These are phyloP conservation scores for Cybosia mesomella DNA, from an alignment of 2,888 invertebrate species.

Conservation along the genomic window DNA sequence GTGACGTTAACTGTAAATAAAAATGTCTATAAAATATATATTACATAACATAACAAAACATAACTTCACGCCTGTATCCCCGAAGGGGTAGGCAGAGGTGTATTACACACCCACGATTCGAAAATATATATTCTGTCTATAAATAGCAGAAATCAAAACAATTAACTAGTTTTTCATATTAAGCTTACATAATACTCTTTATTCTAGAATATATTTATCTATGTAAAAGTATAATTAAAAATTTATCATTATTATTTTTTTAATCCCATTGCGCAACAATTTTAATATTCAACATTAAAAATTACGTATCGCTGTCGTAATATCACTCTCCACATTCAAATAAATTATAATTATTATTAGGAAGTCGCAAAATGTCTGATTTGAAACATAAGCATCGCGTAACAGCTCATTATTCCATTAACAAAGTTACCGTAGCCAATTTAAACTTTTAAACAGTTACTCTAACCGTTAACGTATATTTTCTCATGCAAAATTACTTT, in stretches of 20 bases:
- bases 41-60: too few relatives aligned
- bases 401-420: constrained; percentile 46
- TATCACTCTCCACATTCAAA: constrained; percentile 22
- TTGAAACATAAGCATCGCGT: constrained; percentile 33
- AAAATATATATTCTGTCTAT: too few relatives aligned
- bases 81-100: too few relatives aligned
- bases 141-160: neutral
- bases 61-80: too few relatives aligned
- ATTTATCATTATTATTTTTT: neutral
- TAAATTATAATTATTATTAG: constrained; percentile 28
- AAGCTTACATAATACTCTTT: neutral
- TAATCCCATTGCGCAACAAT: constrained; percentile 5
- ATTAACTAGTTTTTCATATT: neutral
- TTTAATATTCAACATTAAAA: neutral
- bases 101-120: too few relatives aligned
- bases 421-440: constrained; percentile 46
- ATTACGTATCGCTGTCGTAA: constrained; percentile 14
- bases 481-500: constrained; percentile 57
- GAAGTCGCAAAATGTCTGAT: constrained; percentile 43
- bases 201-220: neutral
- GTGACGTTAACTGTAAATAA: too few relatives aligned
- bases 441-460: constrained; percentile 49
- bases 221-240: neutral
- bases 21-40: too few relatives aligned
- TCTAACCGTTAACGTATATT: constrained; percentile 54